These are phyloP conservation scores for Rhinatrema bivittatum DNA, from an alignment of 2,797 vertebrate species.

Conservation along the genomic window DNA sequence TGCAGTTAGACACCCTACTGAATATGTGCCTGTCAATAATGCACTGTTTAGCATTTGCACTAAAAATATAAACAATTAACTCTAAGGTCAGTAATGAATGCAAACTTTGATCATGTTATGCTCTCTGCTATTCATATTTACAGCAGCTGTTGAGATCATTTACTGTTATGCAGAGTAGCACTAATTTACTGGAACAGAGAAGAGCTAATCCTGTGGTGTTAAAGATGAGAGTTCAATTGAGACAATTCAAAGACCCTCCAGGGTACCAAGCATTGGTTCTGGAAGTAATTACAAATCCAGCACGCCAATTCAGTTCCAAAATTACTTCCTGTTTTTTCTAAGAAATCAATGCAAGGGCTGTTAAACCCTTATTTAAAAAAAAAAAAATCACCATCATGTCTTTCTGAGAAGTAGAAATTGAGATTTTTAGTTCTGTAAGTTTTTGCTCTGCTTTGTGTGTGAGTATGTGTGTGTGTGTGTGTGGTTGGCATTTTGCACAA, in stretches of 20 bases:
- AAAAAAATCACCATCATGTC: too few species aligned
- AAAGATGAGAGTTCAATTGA: constrained; percentile 7
- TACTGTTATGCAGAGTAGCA: constrained; percentile 5
- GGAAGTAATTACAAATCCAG: constrained; percentile 7
- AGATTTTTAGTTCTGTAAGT: too few species aligned
- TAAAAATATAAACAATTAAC: not conserved
- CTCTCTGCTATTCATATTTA: not conserved
- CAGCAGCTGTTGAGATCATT: constrained; percentile 3
- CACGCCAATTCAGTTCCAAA: not conserved
- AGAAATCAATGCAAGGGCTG: not conserved
- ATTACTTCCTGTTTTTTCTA: not conserved
- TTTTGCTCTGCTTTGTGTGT: too few species aligned
- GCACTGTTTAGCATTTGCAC: not conserved
- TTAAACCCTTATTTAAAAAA: not conserved
- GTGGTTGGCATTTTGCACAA: too few species aligned
- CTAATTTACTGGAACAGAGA: constrained; percentile 16
- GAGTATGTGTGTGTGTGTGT: too few species aligned
- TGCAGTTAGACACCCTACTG: too few species aligned
- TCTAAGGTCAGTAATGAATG: not conserved
- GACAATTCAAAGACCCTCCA: constrained; percentile 3
- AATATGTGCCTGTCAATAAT: too few species aligned
- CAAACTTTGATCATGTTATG: not conserved
- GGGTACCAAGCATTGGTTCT: not conserved
- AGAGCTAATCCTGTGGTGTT: constrained; percentile 4
- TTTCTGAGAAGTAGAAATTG: too few species aligned